phyloP scores from a whole-genome alignment of 2,888 invertebrate genomes.

The Crioceris asparagi region DNA sequence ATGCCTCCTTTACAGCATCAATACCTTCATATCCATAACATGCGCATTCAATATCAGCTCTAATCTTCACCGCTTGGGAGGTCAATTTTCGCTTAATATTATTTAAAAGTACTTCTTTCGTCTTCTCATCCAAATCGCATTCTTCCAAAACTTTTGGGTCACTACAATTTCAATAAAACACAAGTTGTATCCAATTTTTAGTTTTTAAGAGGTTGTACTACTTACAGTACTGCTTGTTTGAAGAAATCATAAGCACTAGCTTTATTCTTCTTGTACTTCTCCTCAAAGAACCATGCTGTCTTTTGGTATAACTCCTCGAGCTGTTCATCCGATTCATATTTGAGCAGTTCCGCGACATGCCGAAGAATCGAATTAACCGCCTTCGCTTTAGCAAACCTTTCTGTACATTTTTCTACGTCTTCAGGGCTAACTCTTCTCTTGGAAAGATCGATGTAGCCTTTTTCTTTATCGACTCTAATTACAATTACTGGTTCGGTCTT shows the following conservation, averaged over 20 bases:
- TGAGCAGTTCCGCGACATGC: conserved; percentile 91
- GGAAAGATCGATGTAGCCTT: conserved; percentile 99
- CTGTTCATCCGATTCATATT: conserved; percentile 84
- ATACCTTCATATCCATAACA: conserved; percentile 98
- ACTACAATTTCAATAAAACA: conserved; percentile 40
- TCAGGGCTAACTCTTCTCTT: conserved; percentile 97
- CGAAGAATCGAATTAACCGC: conserved; percentile 96
- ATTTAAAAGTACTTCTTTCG: conserved; percentile 81
- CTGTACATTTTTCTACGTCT: conserved; percentile 97
- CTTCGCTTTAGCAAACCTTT: conserved; percentile 96
- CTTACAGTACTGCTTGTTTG: conserved; percentile 77
- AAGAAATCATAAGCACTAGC: conserved; percentile 96
- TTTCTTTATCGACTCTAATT: conserved; percentile 98
- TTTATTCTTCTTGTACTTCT: conserved; percentile 89
- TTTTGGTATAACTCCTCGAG: conserved; percentile 90
- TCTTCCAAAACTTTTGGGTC: conserved; percentile 93
- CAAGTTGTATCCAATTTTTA: conserved; percentile 1
- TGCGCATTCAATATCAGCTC: conserved; percentile 86
- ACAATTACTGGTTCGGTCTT: conserved; percentile 99
- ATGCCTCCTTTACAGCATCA: conserved; percentile 91
- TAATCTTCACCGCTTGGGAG: conserved; percentile 92
- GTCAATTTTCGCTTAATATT: conserved; percentile 95
- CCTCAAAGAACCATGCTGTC: conserved; percentile 98
- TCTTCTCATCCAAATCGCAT: conserved; percentile 85
- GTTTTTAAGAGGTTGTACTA: conserved; percentile 5